Base-by-base conservation (phyloP, 2,797 vertebrate species). In the Chloroceryle inda region DNA sequence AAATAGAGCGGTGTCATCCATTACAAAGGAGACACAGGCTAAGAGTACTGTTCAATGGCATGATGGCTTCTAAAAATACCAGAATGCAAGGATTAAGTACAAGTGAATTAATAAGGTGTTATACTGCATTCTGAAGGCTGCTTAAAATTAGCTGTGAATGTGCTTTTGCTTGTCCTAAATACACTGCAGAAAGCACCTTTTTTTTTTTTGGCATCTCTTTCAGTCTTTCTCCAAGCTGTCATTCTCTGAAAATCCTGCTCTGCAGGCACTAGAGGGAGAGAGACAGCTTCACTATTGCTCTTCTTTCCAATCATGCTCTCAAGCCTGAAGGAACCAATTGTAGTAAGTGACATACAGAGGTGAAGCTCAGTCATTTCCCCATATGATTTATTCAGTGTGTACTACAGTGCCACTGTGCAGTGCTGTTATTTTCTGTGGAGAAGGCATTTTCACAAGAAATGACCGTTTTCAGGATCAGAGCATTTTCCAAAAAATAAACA, bases 51-150 rank as follows among this genome's bases (percentile, higher is more conserved):
- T 83, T 94, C 85, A 96, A 90, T 71, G 86, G 71, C 77, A 88
- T 16, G 80, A 78, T 33, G 52, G 56, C 56, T 91, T 94, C 89
- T 95, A 95, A 96, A 97, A 95, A 94, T 96, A 95, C 31, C 63
- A 82, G 77, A 94, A 86, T 16, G 53, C 52, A 77, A 67, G 33
- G 74, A 96, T 92, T 94, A 92, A 74, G 74, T 56, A 76, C 59
- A 84, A 96, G 29, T 38, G 83, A 94, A 55, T 88, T 94, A 94
- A 92, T 64, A 94, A 92, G 56, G 71, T 95, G 95, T 42, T 85
- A 69, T 9, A 76, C 45, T 76, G 61, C 52, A 26, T 90, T 92
- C 77, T 90, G 77, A 95, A 94, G 83, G 74, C 74, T 95, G 83
- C 83, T 96, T 87, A 91, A 96, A 95, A 96, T 95, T 80, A 94